Evolutionary conservation across 2,113 vertebrate species (phyloP), one percentile per base, ranked within the genome.

Genomic region (Thamnaconus septentrionalis): DNA sequence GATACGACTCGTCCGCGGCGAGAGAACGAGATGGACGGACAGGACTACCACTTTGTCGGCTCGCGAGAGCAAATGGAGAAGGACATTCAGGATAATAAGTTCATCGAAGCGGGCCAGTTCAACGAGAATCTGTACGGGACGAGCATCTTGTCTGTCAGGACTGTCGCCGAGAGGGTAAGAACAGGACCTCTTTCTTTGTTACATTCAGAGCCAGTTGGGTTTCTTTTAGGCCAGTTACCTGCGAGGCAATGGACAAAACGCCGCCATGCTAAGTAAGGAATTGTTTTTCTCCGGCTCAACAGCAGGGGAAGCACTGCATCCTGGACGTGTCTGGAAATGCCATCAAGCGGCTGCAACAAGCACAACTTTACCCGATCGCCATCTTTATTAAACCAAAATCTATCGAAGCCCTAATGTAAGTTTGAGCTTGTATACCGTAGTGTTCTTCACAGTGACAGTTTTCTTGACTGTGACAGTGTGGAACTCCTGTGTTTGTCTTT

Each of bases 321-420:
- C 92, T 99, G 89, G 97, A 98, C 65, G 97, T 99, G 67, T 99
- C 97, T 54, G 97, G 97, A 78, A 98, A 99, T 64, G 97, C 97
- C 61, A 99, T 99, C 88, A 98, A 99, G 91, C 93, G 97, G 87
- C 94, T 99, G 91, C 96, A 98, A 89, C 96, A 98, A 94, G 95
- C 97, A 93, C 96, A 98, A 90, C 96, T 99, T 85, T 97, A 96
- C 86, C 93, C 97, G 50, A 94, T 98, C 65, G 96, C 97, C 87
- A 94, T 99, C 91, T 99, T 99, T 93, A 98, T 99, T 91, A 99
- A 99, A 94, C 97, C 97, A 90, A 98, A 96, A 94, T 98, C 96
- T 69, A 93, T 98, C 42, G 96, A 99, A 92, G 94, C 96, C 11
- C 95, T 98, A 78, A 96, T 98, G 97, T 99, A 90, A 95, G 96